Percentiles rank a stretch among this genome's conserved stretches.
Evolutionary conservation across 2,888 invertebrate species (phyloP).

Genomic region (Epirrhoe tristata): DNA sequence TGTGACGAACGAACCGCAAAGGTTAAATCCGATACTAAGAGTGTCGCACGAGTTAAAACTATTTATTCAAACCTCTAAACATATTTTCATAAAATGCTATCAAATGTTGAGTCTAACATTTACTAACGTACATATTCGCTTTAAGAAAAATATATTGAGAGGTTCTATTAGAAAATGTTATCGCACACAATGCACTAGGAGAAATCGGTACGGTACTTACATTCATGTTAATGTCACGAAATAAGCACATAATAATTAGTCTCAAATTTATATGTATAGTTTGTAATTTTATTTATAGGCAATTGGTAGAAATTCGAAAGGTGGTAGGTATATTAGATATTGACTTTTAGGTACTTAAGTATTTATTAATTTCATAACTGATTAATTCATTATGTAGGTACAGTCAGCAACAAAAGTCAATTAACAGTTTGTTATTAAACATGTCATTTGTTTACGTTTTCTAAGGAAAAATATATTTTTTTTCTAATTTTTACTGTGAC

Average conservation of each 20-base stretch:
- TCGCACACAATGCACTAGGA: conserved; percentile 45
- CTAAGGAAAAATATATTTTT: too few relatives aligned
- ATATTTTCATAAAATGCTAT: conserved; percentile 4
- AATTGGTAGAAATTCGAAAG: conserved; percentile 24
- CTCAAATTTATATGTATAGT: conserved; percentile 36
- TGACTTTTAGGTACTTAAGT: too few relatives aligned
- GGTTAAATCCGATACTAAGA: conserved; percentile 27
- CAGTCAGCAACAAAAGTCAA: background rate
- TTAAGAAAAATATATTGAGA: conserved; percentile 23
- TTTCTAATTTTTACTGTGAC: too few relatives aligned
- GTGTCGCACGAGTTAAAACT: background rate
- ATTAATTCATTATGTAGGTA: background rate
- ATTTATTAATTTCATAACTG: conserved; percentile 1
- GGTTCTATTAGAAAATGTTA: conserved; percentile 32
- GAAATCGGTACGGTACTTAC: conserved; percentile 39
- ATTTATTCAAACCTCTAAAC: background rate
- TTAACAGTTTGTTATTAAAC: background rate
- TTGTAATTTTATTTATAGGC: conserved; percentile 36
- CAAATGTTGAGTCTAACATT: conserved; percentile 30
- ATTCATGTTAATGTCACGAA: conserved; percentile 41
- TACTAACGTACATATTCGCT: conserved; percentile 28
- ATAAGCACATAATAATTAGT: conserved; percentile 40
- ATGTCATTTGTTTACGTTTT: too few relatives aligned
- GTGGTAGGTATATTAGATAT: background rate
- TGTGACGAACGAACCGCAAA: conserved; percentile 24